Evolutionary conservation across 2,888 invertebrate species (phyloP).

Genomic region (Stenotaenia linearis): DNA sequence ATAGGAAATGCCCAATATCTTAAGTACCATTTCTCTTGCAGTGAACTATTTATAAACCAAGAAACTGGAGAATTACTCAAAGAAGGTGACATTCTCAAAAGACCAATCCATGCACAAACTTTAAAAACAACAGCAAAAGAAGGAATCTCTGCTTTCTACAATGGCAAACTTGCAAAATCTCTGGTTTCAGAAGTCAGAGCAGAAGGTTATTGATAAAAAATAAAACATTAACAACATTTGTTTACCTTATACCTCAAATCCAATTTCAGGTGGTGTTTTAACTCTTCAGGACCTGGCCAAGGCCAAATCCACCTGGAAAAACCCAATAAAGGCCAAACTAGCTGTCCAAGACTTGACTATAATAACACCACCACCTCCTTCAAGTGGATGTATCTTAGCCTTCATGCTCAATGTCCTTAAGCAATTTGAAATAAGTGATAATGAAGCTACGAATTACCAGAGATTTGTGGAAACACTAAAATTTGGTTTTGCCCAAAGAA

Average conservation of each 20-base stretch:
- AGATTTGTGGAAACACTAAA: conserved; percentile 83
- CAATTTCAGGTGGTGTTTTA: no score
- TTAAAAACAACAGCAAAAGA: not conserved
- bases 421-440: no score
- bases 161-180: not conserved
- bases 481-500: conserved; percentile 79
- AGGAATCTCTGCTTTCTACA: not conserved
- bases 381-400: conserved; percentile 71
- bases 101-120: not conserved
- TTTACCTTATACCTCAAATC: no score
- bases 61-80: not conserved
- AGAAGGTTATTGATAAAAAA: no score
- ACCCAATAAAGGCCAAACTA: no score
- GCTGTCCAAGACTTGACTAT: conserved; percentile 62
- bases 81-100: not conserved
- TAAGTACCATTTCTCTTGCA: not conserved
- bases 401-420: no score
- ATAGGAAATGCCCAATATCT: no score
- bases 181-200: not conserved
- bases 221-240: no score
- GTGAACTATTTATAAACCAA: conserved; percentile 22
- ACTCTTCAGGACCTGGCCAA: conserved; percentile 61
- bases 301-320: no score
- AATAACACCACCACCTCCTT: conserved; percentile 76
- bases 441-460: conserved; percentile 52